Evolutionary conservation across 2,113 vertebrate species (phyloP), one percentile per base, ranked within the genome.

Genomic region (Corydoras maculifer): DNA sequence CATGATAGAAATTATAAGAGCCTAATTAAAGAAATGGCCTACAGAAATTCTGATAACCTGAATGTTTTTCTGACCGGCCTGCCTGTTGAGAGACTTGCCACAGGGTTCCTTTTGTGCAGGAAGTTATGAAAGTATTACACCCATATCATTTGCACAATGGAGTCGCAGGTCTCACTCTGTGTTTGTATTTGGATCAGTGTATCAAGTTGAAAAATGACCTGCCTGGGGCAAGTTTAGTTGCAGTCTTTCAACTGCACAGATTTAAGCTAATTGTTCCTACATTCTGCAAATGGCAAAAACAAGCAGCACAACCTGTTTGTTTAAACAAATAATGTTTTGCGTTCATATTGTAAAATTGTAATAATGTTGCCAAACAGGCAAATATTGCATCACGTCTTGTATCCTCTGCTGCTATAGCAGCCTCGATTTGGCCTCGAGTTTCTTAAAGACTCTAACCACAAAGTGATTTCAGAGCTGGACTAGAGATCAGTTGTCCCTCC

Each of bases 1-100:
- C 87, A 85, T 83, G 86, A 82, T 77, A 84, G 82, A 82, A 88
- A 87, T 84, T 86, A 88, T 87, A 84, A 78, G 85, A 85, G 87
- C 87, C 18, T 88, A 90, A 89, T 91, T 90, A 90, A 89, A 87
- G 83, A 86, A 88, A 87, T 83, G 84, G 88, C 88, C 86, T 83
- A 87, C 86, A 85, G 75, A 81, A 81, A 88, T 85, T 84, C 87
- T 84, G 88, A 88, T 88, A 89, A 87, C 70, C 61, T 62, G 58
- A 63, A 59, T 69, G 75, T 69, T 76, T 62, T 74, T 75, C 57
- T 64, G 70, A 73, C 75, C 62, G 29, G 70, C 61, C 71, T 67
- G 61, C 81, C 78, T 80, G 86, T 82, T 81, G 66, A 79, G 78
- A 84, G 83, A 82, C 85, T 87, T 84, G 86, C 86, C 86, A 89